A percentile compares a stretch with the other conserved stretches of the same genome.
These are phyloP conservation scores for Steatornis caripensis DNA, from an alignment of 2,113 vertebrate species.

Conservation along the genomic window DNA sequence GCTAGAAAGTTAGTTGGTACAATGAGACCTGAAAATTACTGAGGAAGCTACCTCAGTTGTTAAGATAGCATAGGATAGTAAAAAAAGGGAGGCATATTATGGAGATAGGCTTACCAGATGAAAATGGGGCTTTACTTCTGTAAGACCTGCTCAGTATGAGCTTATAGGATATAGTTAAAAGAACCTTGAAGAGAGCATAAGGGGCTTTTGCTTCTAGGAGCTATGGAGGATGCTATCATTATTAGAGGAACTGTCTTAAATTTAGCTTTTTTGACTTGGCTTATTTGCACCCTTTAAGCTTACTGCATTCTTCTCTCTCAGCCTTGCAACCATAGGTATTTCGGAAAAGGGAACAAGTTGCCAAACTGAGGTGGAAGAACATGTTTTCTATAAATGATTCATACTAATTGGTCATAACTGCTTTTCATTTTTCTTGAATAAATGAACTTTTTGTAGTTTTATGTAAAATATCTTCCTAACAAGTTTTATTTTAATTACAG, in stretches of 20 bases:
- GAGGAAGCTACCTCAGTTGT: neutral
- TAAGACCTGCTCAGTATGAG: neutral
- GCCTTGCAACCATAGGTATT: neutral
- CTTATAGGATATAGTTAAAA: neutral
- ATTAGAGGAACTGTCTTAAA: neutral
- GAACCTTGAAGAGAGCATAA: neutral
- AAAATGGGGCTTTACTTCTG: neutral
- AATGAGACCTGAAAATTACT: neutral
- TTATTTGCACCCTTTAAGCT: neutral
- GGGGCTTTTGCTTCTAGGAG: neutral
- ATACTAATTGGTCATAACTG: neutral
- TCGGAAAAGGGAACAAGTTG: neutral
- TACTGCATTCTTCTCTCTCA: neutral
- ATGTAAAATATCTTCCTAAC: neutral
- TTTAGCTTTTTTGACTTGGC: neutral
- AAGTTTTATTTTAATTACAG: constrained; percentile 67
- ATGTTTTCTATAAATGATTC: neutral
- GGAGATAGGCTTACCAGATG: neutral
- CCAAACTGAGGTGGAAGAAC: neutral
- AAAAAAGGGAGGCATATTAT: neutral
- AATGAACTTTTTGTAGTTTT: neutral
- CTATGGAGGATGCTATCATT: neutral
- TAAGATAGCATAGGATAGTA: neutral
- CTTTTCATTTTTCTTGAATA: neutral
- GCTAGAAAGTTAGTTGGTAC: neutral